Percentiles rank a stretch among this genome's conserved stretches.
Evolutionary conservation across 2,113 vertebrate species (phyloP).

Genomic region (Eulacestoma nigropectus): DNA sequence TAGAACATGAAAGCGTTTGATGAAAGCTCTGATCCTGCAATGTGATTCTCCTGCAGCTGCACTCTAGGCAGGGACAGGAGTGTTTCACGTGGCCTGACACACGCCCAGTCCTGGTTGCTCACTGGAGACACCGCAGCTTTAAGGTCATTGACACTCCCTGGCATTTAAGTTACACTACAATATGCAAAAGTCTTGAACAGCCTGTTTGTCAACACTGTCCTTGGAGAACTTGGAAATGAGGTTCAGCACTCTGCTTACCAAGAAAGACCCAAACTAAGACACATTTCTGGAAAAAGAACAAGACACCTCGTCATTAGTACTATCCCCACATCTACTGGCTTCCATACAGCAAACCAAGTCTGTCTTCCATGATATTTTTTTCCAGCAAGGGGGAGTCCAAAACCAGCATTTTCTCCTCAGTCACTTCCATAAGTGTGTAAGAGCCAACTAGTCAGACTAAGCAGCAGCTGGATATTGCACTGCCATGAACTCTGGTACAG

Average conservation of each 20-base stretch:
- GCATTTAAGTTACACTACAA: constrained; percentile 72
- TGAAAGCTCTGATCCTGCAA: constrained; percentile 32
- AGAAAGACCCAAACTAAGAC: constrained; percentile 77
- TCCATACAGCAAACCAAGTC: constrained; percentile 70
- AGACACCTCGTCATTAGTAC: constrained; percentile 69
- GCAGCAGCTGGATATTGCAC: constrained; percentile 71
- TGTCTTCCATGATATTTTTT: constrained; percentile 71
- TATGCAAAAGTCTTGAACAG: constrained; percentile 68
- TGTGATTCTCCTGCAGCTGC: constrained; percentile 26
- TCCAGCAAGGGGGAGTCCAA: constrained; percentile 66
- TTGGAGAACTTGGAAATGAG: constrained; percentile 68
- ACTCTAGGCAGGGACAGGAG: constrained; percentile 23
- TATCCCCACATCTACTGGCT: constrained; percentile 67
- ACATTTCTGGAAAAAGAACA: constrained; percentile 67
- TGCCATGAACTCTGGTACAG: constrained; percentile 66
- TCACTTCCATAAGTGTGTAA: constrained; percentile 50
- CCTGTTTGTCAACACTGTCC: constrained; percentile 68
- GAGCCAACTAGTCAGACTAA: constrained; percentile 62
- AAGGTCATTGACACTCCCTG: constrained; percentile 73
- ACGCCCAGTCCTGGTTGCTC: constrained; percentile 6
- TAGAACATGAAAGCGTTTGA: constrained; percentile 46
- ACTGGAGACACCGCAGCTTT: constrained; percentile 61
- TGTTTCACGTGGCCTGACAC: neutral
- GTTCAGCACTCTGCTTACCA: constrained; percentile 71
- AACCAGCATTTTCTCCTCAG: constrained; percentile 55